phyloP scores from a whole-genome alignment of 1,140 invertebrate species.

The Sinonovacula constricta region DNA sequence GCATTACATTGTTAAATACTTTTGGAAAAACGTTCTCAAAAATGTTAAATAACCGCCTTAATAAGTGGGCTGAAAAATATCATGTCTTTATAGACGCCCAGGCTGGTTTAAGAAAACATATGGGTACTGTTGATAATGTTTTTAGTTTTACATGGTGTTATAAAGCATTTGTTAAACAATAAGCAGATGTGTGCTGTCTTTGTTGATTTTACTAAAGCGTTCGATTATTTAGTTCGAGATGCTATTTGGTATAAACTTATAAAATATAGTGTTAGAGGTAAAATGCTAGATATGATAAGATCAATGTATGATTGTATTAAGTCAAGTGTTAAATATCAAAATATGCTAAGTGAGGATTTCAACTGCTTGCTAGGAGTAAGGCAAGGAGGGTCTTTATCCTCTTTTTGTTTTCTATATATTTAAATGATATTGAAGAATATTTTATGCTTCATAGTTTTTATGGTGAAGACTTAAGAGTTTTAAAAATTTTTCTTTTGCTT shows the following conservation, averaged over 20 bases:
- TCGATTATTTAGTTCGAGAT: conserved; percentile 36
- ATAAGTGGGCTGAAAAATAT: conserved; percentile 11
- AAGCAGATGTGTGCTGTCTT: conserved; percentile 41
- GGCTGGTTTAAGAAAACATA: conserved; percentile 56
- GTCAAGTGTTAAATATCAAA: background rate
- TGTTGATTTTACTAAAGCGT: conserved; percentile 60
- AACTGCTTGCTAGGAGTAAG: conserved; percentile 23
- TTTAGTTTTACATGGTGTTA: conserved; percentile 44
- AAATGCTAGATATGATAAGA: too few species aligned
- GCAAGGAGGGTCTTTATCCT: conserved; percentile 34
- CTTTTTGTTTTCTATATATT: conserved; percentile 39
- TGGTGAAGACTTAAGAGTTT: conserved; percentile 14
- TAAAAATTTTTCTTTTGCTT: conserved; percentile 33
- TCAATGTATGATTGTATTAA: conserved; percentile 33
- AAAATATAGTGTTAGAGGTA: too few species aligned
- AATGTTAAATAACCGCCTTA: conserved; percentile 32
- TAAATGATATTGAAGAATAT: conserved; percentile 16
- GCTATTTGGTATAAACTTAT: conserved; percentile 44
- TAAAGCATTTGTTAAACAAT: conserved; percentile 44
- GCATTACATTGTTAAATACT: too few species aligned
- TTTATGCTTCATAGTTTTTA: conserved; percentile 14
- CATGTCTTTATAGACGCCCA: conserved; percentile 41
- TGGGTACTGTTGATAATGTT: conserved; percentile 56
- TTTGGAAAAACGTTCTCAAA: conserved; percentile 12
- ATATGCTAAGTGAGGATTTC: too few species aligned